phyloP scores from a whole-genome alignment of 1,140 invertebrate genomes.

The Mya arenaria region DNA sequence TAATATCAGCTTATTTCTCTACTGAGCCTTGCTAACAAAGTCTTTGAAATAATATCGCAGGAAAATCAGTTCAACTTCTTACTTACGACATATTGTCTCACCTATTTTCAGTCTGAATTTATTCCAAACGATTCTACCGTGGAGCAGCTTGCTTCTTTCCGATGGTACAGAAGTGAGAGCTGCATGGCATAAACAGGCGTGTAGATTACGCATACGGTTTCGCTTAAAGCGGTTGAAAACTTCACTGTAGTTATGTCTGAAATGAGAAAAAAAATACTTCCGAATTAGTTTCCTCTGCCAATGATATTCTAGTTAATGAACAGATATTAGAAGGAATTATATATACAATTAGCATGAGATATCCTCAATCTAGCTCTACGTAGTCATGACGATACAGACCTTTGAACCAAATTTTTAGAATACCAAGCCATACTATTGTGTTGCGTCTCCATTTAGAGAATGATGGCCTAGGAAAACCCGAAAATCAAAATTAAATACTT shows the following conservation, averaged over 20 bases:
- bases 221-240: background rate
- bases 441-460: background rate
- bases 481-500: background rate
- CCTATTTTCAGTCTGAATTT: no score
- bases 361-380: background rate
- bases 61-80: no score
- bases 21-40: no score
- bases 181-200: no score
- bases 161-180: no score
- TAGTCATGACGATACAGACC: background rate
- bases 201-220: background rate
- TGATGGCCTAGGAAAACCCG: background rate
- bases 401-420: background rate
- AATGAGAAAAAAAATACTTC: background rate
- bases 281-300: background rate
- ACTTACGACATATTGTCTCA: no score
- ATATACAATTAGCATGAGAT: no score
- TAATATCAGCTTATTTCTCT: no score
- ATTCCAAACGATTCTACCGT: no score
- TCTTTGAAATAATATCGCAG: no score
- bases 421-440: background rate
- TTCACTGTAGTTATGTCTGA: background rate
- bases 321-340: background rate
- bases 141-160: no score
- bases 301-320: background rate